Base-by-base conservation (phyloP, 2,113 vertebrate genomes). In the Phalacrocorax brasilianus region DNA sequence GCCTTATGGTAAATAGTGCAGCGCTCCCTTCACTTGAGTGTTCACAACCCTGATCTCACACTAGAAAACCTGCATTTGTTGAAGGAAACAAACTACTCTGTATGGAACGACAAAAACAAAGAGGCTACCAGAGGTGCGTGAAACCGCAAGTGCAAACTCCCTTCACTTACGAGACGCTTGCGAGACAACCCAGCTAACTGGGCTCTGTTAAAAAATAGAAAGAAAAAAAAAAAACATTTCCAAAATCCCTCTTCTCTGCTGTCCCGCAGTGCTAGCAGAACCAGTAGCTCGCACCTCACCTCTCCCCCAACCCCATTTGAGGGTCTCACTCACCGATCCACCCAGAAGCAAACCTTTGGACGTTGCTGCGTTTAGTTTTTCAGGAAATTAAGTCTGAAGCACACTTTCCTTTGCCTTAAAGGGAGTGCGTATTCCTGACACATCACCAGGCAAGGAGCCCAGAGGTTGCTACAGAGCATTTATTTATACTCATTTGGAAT, bases 401-500 rank as follows among this genome's bases (percentile, higher is more conserved):
- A 95, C 58, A 68, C 75, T 98, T 97, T 96, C 96, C 90, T 95
- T 72, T 42, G 95, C 96, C 91, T 96, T 96, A 97, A 95, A 97
- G 94, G 95, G 93, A 96, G 86, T 95, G 91, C 55, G 79, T 61
- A 84, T 88, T 92, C 91, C 94, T 94, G 97, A 98, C 97, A 97
- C 96, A 96, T 90, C 91, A 94, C 95, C 97, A 98, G 98, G 98
- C 98, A 96, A 68, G 44, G 70, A 93, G 98, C 98, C 98, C 98
- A 88, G 96, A 95, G 95, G 94, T 95, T 95, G 96, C 92, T 97
- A 95, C 85, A 74, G 95, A 97, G 92, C 87, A 97, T 97, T 98
- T 98, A 98, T 98, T 98, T 98, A 98, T 98, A 98, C 96, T 97
- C 97, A 96, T 95, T 97, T 99, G 99, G 99, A 98, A 99, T 99